Conservation (phyloP, 2,888 invertebrate genomes). For the Cephus pygmeus region DNA sequence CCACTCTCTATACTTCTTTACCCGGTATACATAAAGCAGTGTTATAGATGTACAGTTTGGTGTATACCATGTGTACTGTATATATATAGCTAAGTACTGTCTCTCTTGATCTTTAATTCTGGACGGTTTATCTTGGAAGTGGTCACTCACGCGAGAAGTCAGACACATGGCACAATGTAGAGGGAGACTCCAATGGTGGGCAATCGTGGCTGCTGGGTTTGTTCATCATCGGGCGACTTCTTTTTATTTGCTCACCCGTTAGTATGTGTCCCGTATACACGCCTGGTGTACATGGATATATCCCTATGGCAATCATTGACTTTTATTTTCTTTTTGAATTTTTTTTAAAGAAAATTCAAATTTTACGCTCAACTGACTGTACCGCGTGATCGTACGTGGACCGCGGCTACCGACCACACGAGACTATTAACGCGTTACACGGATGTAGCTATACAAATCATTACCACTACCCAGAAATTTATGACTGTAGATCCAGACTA, state of each 20-base stretch:
- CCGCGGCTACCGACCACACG: background rate
- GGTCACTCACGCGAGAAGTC: slow-evolving; percentile 19
- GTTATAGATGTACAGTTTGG: background rate
- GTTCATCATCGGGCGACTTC: background rate
- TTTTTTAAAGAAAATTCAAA: background rate
- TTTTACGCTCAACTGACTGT: background rate
- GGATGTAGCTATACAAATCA: background rate
- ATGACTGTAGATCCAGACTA: background rate
- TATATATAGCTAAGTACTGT: background rate
- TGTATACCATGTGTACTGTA: background rate
- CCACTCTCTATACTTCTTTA: background rate
- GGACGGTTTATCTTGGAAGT: slow-evolving; percentile 9
- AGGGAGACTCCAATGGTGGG: background rate
- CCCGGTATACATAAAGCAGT: background rate
- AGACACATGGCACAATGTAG: slow-evolving; percentile 12
- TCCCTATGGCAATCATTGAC: background rate
- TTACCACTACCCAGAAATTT: background rate
- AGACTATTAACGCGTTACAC: background rate
- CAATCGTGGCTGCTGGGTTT: background rate
- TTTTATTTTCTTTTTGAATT: background rate
- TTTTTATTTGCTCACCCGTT: background rate
- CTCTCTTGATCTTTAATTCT: background rate
- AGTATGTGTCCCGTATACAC: background rate
- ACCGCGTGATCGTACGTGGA: background rate
- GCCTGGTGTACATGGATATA: background rate